A percentile compares a stretch with the other conserved stretches of the same genome.
Conservation (phyloP, 2,113 vertebrate genomes). For the Menidia beryllina region DNA sequence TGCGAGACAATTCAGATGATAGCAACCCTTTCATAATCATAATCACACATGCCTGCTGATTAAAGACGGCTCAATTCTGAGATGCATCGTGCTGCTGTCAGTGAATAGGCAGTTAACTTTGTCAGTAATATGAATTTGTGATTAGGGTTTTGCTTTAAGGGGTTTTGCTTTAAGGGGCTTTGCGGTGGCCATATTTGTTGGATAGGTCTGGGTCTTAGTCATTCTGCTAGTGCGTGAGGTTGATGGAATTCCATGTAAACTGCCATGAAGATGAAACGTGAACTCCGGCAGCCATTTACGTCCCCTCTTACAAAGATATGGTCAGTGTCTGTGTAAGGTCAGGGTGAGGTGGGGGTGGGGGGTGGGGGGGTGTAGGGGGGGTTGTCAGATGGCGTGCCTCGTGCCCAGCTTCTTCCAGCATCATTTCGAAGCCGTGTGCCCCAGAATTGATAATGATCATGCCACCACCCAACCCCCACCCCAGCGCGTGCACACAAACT, state of each 20-base stretch:
- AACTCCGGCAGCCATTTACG: slow-evolving; percentile 74
- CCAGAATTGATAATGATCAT: neutral
- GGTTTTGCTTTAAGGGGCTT: slow-evolving; percentile 5
- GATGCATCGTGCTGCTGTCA: neutral
- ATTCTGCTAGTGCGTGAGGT: slow-evolving; percentile 9
- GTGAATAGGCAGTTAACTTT: neutral
- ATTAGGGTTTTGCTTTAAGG: slow-evolving; percentile 19
- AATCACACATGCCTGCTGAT: neutral
- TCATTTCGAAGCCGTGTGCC: slow-evolving; percentile 26
- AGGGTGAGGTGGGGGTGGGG: neutral
- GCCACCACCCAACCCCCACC: neutral
- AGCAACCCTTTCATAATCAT: neutral
- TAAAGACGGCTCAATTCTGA: slow-evolving; percentile 6
- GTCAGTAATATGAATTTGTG: neutral
- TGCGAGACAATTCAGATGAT: slow-evolving; percentile 4
- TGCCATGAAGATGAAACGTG: slow-evolving; percentile 75
- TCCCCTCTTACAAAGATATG: slow-evolving; percentile 63
- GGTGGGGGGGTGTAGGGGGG: neutral
- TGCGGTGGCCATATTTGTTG: slow-evolving; percentile 37
- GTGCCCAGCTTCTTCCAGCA: slow-evolving; percentile 34
- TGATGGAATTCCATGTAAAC: slow-evolving; percentile 58
- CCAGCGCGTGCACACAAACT: slow-evolving; percentile 11
- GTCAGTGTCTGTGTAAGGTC: slow-evolving; percentile 48
- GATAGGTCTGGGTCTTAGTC: slow-evolving; percentile 15
- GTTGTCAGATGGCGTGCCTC: neutral